Conservation (phyloP, 2,797 vertebrate genomes). For the Mycteria americana region DNA sequence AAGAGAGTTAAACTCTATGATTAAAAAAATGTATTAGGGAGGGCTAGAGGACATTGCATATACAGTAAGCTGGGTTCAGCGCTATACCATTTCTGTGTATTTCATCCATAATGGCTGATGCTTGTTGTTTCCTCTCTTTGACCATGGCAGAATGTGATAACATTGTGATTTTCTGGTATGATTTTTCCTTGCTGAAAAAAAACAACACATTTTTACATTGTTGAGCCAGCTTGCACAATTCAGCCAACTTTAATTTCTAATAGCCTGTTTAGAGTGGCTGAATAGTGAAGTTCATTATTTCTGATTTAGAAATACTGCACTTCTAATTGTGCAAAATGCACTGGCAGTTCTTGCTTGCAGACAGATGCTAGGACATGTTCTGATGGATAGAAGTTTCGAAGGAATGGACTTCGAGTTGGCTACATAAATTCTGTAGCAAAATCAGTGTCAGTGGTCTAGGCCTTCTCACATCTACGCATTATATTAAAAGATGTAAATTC, state of each 20-base stretch:
- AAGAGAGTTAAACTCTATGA: conserved; percentile 69
- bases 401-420: background rate
- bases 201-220: conserved; percentile 56
- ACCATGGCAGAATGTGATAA: conserved; percentile 87
- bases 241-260: background rate
- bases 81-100: conserved; percentile 86
- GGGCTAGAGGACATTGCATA: conserved; percentile 32
- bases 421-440: background rate
- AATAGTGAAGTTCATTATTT: background rate
- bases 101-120: conserved; percentile 91
- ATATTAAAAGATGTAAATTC: background rate
- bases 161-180: conserved; percentile 70
- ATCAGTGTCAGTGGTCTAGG: background rate
- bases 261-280: background rate
- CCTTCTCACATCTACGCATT: background rate
- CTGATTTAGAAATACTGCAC: background rate
- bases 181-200: conserved; percentile 72
- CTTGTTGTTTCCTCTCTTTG: conserved; percentile 90
- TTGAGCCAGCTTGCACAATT: background rate
- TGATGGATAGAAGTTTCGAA: background rate
- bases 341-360: background rate
- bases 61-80: conserved; percentile 42
- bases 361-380: background rate
- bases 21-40: conserved; percentile 53
- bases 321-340: background rate